Evolutionary conservation across 1,140 invertebrate species (phyloP).

Genomic region (Meloidogyne chitwoodi): DNA sequence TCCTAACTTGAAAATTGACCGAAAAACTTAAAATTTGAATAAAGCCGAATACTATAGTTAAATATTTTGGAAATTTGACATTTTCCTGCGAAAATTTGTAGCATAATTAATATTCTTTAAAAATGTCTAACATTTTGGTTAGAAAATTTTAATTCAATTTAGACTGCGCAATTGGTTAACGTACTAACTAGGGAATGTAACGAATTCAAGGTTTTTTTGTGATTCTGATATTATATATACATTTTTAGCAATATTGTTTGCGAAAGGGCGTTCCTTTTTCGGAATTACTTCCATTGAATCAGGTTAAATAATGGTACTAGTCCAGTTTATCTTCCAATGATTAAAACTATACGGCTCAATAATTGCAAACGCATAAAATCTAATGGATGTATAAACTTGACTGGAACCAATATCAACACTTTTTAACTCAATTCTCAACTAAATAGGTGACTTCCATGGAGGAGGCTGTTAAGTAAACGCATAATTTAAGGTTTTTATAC

Average conservation of each 20-base stretch:
- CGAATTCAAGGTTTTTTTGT: slow-evolving; percentile 21
- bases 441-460: slow-evolving; percentile 24
- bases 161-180: slow-evolving; percentile 22
- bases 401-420: neutral
- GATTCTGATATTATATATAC: neutral
- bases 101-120: neutral
- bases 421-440: neutral
- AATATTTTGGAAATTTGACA: too few relatives aligned
- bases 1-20: too few relatives aligned
- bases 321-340: too few relatives aligned
- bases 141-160: too few relatives aligned
- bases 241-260: slow-evolving; percentile 29
- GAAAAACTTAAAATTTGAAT: too few relatives aligned
- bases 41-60: too few relatives aligned
- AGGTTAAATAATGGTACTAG: neutral
- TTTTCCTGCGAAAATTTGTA: too few relatives aligned
- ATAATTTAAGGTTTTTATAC: slow-evolving; percentile 3
- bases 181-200: slow-evolving; percentile 41
- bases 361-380: too few relatives aligned
- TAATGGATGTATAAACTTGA: too few relatives aligned
- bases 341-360: too few relatives aligned
- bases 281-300: slow-evolving; percentile 8
- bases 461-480: slow-evolving; percentile 30
- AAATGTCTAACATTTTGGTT: too few relatives aligned
- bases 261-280: slow-evolving; percentile 32